Evolutionary conservation across 2,888 invertebrate species (phyloP).

Genomic region (Stenoptilia bipunctidactyla): DNA sequence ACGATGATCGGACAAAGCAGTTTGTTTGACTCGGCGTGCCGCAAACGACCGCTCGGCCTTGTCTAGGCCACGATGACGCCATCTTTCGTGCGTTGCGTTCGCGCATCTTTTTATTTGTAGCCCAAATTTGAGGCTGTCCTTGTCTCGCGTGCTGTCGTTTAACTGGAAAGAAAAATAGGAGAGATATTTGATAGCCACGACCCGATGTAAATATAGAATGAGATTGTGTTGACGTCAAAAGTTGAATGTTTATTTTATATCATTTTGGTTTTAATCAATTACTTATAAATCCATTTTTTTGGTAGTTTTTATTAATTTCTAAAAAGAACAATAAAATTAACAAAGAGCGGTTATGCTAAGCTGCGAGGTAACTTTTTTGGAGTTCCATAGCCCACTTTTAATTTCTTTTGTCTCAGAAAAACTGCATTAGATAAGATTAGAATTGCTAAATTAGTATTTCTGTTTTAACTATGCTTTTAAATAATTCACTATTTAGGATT

Average conservation of each 20-base stretch:
- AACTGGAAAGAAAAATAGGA: constrained; percentile 26
- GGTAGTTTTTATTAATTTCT: no score
- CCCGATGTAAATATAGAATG: constrained; percentile 33
- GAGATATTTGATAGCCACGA: constrained; percentile 20
- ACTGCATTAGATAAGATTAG: no score
- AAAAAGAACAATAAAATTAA: no score
- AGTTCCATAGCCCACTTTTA: no score
- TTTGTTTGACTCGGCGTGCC: constrained; percentile 33
- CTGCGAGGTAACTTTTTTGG: no score
- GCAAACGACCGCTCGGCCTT: constrained; percentile 67
- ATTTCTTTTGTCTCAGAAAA: no score
- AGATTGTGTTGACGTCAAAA: constrained; percentile 20
- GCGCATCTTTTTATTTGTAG: constrained; percentile 54
- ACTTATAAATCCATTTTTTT: no score
- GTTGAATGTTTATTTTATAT: constrained; percentile 15
- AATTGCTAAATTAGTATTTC: no score
- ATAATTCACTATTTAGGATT: no score
- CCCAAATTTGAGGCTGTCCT: constrained; percentile 42
- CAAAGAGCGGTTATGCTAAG: no score
- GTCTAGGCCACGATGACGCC: constrained; percentile 70
- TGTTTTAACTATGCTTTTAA: no score
- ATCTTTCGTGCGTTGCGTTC: constrained; percentile 35
- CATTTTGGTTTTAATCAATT: no score
- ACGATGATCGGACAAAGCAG: constrained; percentile 37
- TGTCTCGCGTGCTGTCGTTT: constrained; percentile 23